Conservation (phyloP, 2,888 invertebrate species). For the Prenolepis imparis region DNA sequence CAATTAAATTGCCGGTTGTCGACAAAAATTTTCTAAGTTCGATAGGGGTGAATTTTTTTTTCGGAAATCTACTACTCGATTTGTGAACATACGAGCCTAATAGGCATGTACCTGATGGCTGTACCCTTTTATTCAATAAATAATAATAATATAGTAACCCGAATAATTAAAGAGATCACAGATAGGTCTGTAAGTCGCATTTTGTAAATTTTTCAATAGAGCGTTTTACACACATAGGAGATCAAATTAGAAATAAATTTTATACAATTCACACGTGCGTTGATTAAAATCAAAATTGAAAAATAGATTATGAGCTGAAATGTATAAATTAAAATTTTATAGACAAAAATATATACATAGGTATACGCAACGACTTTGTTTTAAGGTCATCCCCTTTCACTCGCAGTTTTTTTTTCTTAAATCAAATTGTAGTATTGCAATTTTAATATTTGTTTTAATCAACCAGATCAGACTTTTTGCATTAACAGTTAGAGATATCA, state of each 20-base stretch:
- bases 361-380: no score
- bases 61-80: no score
- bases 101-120: no score
- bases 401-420: background rate
- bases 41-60: no score
- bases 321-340: background rate
- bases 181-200: background rate
- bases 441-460: background rate
- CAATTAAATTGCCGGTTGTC: no score
- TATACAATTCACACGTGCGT: background rate
- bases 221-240: background rate
- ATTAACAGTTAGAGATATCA: background rate
- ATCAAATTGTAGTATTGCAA: background rate
- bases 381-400: background rate
- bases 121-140: no score
- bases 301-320: background rate
- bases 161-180: slow-evolving; percentile 5
- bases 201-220: background rate
- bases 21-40: no score
- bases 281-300: background rate
- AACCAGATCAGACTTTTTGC: background rate
- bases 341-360: no score
- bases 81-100: no score
- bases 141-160: no score
- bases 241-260: background rate